A percentile compares a stretch with the other conserved stretches of the same genome.
Conservation (phyloP, 1,140 invertebrate species). For the Meteorus sp. region DNA sequence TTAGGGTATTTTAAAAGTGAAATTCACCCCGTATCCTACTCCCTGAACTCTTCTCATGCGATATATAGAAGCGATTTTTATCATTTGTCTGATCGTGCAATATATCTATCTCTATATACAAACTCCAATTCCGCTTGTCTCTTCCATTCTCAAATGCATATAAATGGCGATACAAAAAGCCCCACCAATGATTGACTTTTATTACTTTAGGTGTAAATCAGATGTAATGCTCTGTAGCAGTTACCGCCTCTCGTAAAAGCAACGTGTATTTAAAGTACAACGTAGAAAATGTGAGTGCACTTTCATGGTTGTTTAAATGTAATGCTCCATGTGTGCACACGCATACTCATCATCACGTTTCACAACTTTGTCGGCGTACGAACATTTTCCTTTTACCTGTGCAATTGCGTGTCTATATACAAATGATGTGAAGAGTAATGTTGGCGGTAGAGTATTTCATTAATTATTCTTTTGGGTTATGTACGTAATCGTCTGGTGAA, state of each 20-base stretch:
- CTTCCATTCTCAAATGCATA: not conserved
- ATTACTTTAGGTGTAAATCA: conserved; percentile 15
- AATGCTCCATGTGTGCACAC: not conserved
- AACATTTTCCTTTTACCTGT: not conserved
- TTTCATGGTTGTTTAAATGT: conserved; percentile 8
- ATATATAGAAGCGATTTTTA: not conserved
- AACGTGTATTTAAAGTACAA: conserved; percentile 12
- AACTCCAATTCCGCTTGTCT: not conserved
- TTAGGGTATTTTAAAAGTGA: too few relatives aligned
- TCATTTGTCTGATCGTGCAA: too few relatives aligned
- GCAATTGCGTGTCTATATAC: not conserved
- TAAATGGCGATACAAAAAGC: conserved; percentile 8
- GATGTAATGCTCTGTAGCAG: not conserved
- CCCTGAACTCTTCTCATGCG: too few relatives aligned
- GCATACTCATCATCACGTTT: not conserved
- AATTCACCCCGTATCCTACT: too few relatives aligned
- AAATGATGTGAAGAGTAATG: not conserved
- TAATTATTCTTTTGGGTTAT: not conserved
- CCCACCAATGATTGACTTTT: conserved; percentile 6
- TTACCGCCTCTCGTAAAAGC: conserved; percentile 18
- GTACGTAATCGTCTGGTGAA: not conserved
- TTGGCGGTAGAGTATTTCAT: not conserved
- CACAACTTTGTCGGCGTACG: not conserved
- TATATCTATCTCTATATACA: too few relatives aligned
- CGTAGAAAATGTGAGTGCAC: not conserved